Evolutionary conservation across 2,113 vertebrate species (phyloP).

Genomic region (Mus spicilegus): DNA sequence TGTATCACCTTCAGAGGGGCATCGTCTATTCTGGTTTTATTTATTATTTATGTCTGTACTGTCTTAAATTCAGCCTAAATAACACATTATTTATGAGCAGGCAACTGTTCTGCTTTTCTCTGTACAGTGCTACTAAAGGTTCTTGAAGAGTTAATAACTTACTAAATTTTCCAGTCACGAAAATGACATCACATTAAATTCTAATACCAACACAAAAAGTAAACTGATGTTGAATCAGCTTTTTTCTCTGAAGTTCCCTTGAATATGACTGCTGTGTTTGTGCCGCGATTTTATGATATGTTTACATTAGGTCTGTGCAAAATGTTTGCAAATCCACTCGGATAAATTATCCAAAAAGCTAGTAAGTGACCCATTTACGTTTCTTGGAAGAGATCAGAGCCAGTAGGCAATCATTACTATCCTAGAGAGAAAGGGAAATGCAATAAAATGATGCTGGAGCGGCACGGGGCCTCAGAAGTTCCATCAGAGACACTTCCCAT

Average conservation of each 20-base stretch:
- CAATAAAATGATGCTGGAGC: slow-evolving; percentile 44
- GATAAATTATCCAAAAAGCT: slow-evolving; percentile 53
- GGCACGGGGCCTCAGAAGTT: slow-evolving; percentile 46
- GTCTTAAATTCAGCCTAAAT: slow-evolving; percentile 34
- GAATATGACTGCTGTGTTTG: slow-evolving; percentile 30
- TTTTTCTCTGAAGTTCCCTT: neutral
- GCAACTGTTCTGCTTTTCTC: neutral
- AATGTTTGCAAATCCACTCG: slow-evolving; percentile 37
- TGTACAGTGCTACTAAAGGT: neutral
- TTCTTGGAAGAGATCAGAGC: slow-evolving; percentile 40
- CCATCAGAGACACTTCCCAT: slow-evolving; percentile 63
- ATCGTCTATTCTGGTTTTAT: neutral
- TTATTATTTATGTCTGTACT: neutral
- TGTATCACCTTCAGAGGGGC: neutral
- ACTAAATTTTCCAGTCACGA: slow-evolving; percentile 28
- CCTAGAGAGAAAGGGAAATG: neutral
- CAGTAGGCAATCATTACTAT: slow-evolving; percentile 35
- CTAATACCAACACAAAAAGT: slow-evolving; percentile 49
- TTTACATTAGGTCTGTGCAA: slow-evolving; percentile 55
- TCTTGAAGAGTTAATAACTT: neutral
- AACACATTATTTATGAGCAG: neutral
- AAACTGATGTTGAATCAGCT: slow-evolving; percentile 10
- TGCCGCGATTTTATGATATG: neutral
- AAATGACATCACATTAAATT: slow-evolving; percentile 37
- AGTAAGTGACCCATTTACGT: slow-evolving; percentile 58